Conservation (phyloP, 1,140 invertebrate species). For the Sarcophaga peregrina region DNA sequence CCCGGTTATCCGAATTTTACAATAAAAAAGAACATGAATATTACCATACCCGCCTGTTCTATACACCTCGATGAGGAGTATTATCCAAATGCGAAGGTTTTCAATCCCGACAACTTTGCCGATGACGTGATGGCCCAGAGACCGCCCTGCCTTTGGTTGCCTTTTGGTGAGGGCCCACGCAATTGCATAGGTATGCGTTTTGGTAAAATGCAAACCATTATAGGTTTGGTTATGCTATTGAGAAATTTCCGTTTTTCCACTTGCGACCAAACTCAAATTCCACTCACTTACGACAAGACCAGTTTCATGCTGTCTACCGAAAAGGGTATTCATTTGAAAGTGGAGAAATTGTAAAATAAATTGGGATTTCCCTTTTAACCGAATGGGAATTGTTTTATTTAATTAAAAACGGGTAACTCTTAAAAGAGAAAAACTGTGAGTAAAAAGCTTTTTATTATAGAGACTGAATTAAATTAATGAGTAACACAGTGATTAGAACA, state of each 20-base stretch:
- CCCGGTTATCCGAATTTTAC: constrained; percentile 60
- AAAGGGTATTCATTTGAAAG: constrained; percentile 23
- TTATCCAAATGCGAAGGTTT: constrained; percentile 70
- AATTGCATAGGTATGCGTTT: constrained; percentile 68
- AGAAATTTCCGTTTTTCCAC: constrained; percentile 53
- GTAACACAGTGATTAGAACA: too few relatives aligned
- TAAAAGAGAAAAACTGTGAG: too few relatives aligned
- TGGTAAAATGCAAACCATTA: constrained; percentile 62
- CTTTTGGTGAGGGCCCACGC: constrained; percentile 70
- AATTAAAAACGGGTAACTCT: too few relatives aligned
- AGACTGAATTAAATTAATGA: too few relatives aligned
- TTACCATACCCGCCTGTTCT: constrained; percentile 69
- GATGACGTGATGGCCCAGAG: constrained; percentile 63
- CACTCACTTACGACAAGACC: neutral
- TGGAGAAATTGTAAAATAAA: constrained; percentile 1
- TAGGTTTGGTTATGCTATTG: constrained; percentile 62
- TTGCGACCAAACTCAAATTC: constrained; percentile 48
- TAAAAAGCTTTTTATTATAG: too few relatives aligned
- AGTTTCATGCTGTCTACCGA: neutral
- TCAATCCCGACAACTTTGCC: constrained; percentile 70
- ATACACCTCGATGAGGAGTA: constrained; percentile 70
- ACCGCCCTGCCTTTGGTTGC: constrained; percentile 67
- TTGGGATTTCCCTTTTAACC: too few relatives aligned
- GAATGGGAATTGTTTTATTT: too few relatives aligned
- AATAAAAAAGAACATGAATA: constrained; percentile 57